These are phyloP conservation scores for Drosophila littoralis DNA, from an alignment of 1,140 invertebrate species.

Conservation along the genomic window DNA sequence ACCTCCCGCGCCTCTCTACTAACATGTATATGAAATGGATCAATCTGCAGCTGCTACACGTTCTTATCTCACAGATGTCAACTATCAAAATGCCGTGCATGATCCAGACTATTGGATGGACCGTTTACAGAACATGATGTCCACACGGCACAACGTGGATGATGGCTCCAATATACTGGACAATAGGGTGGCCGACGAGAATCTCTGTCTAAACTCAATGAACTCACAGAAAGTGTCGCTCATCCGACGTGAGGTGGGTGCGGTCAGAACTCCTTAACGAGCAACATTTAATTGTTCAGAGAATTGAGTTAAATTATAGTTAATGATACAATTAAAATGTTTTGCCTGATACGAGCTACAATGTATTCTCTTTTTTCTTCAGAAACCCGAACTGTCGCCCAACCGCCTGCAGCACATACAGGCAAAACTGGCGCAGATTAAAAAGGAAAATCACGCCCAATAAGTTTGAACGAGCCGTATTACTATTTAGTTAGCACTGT, in stretches of 20 bases:
- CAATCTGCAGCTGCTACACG: slow-evolving; percentile 66
- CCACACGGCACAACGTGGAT: slow-evolving; percentile 47
- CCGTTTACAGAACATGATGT: slow-evolving; percentile 68
- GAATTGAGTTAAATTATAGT: neutral
- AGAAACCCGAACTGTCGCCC: slow-evolving; percentile 81
- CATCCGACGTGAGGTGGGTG: slow-evolving; percentile 72
- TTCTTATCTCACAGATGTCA: slow-evolving; percentile 81
- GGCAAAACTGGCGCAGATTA: slow-evolving; percentile 81
- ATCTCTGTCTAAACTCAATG: slow-evolving; percentile 78
- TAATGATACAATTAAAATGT: slow-evolving; percentile 3
- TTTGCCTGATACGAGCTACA: neutral
- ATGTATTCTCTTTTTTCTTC: slow-evolving; percentile 11
- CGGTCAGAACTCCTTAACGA: neutral
- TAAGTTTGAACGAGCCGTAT: slow-evolving; percentile 27
- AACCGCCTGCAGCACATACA: slow-evolving; percentile 81
- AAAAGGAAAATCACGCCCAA: slow-evolving; percentile 79
- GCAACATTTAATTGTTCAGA: neutral
- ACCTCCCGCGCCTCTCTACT: slow-evolving; percentile 34
- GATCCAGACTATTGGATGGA: slow-evolving; percentile 84
- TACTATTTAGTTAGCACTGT: slow-evolving; percentile 36
- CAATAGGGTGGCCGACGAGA: slow-evolving; percentile 82
- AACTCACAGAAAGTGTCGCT: slow-evolving; percentile 77
- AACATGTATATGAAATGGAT: slow-evolving; percentile 33
- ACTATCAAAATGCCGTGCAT: slow-evolving; percentile 60
- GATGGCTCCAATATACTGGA: slow-evolving; percentile 70